Percentiles rank a stretch among this genome's conserved stretches.
Conservation (phyloP, 2,888 invertebrate species). For the Pseudanteris insignis region DNA sequence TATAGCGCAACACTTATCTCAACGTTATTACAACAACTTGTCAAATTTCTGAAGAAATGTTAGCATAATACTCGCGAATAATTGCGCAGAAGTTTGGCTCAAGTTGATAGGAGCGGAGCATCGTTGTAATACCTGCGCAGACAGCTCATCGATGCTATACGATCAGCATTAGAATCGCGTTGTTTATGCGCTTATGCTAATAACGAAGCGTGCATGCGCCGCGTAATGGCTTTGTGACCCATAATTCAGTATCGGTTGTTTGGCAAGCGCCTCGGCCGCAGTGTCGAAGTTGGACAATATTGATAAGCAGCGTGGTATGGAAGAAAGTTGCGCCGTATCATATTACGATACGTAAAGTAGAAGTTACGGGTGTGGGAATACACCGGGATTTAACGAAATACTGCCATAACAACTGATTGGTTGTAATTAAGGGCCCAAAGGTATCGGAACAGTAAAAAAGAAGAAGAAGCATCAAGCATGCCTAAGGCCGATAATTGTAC, state of each 20-base stretch:
- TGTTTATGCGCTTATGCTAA: constrained; percentile 49
- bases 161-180: constrained; percentile 36
- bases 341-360: constrained; percentile 26
- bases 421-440: constrained; percentile 38
- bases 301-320: constrained; percentile 23
- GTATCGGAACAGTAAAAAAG: constrained; percentile 19
- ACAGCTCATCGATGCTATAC: constrained; percentile 16
- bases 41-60: constrained; percentile 12
- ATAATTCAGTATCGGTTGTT: constrained; percentile 43
- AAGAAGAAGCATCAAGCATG: constrained; percentile 28
- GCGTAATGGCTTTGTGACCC: constrained; percentile 50
- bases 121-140: constrained; percentile 9
- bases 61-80: constrained; percentile 19
- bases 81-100: constrained; percentile 16
- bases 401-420: constrained; percentile 18
- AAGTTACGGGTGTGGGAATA: constrained; percentile 32
- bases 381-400: constrained; percentile 29
- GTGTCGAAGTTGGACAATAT: constrained; percentile 33
- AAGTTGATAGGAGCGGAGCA: constrained; percentile 12
- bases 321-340: constrained; percentile 24
- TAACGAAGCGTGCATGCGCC: constrained; percentile 29
- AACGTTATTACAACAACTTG: constrained; percentile 14
- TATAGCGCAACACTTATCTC: constrained; percentile 7
- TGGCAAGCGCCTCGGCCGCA: constrained; percentile 19
- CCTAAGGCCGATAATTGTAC: too few relatives aligned